These are phyloP conservation scores for Cylloceria caligata DNA, from an alignment of 2,888 invertebrate species.

Conservation along the genomic window DNA sequence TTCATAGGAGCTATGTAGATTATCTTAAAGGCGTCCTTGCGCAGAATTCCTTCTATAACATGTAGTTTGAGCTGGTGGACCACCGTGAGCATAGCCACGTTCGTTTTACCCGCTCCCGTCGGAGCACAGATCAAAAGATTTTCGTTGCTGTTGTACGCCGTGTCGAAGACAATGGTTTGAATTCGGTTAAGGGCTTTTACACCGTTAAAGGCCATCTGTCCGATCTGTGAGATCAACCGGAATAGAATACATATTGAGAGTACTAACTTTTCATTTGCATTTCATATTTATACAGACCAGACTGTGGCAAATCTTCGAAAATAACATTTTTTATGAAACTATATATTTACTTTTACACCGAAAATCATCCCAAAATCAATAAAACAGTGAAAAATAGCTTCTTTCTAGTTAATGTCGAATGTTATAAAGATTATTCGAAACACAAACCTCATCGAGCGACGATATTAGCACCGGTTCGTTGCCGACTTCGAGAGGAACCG, in stretches of 20 bases:
- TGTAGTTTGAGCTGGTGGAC: slow-evolving; percentile 96
- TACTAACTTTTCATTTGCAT: not conserved
- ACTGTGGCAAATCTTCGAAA: not conserved
- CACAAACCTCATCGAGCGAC: slow-evolving; percentile 87
- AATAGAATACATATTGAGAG: not conserved
- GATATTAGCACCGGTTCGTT: slow-evolving; percentile 88
- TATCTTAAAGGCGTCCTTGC: slow-evolving; percentile 98
- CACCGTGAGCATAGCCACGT: slow-evolving; percentile 97
- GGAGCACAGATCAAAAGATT: slow-evolving; percentile 99
- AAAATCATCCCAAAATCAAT: no score
- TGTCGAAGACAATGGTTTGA: slow-evolving; percentile 97
- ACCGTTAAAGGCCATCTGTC: slow-evolving; percentile 95
- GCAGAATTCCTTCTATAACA: slow-evolving; percentile 92
- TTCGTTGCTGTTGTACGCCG: slow-evolving; percentile 98
- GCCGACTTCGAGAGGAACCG: slow-evolving; percentile 87
- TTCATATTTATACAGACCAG: not conserved
- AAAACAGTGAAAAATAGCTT: not conserved
- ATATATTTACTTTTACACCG: no score
- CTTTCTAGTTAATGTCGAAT: not conserved
- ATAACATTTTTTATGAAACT: not conserved
- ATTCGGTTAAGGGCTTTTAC: slow-evolving; percentile 95
- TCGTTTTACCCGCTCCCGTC: slow-evolving; percentile 99
- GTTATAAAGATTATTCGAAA: not conserved
- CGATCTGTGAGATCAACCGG: slow-evolving; percentile 88
- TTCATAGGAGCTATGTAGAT: slow-evolving; percentile 99